A percentile compares a stretch with the other conserved stretches of the same genome.
phyloP scores from a whole-genome alignment of 2,888 invertebrate species.

The Choreutis nemorana region DNA sequence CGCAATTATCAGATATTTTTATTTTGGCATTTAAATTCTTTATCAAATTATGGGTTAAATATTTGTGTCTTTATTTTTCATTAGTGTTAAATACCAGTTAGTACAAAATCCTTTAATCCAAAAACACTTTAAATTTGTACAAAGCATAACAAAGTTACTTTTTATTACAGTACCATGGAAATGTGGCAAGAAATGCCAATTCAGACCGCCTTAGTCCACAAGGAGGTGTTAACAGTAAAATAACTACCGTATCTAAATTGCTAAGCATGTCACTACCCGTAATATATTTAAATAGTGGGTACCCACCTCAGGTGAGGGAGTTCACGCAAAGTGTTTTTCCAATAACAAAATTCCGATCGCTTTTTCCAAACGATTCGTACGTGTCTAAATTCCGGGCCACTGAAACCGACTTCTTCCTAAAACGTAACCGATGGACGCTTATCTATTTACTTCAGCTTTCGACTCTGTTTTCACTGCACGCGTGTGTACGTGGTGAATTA shows the following conservation, averaged over 20 bases:
- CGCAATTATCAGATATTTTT: too few relatives aligned
- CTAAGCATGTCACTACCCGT: too few relatives aligned
- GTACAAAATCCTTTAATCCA: too few relatives aligned
- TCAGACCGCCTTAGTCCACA: too few relatives aligned
- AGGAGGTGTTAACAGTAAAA: too few relatives aligned
- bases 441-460: slow-evolving; percentile 14
- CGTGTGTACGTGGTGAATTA: slow-evolving; percentile 5
- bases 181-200: too few relatives aligned
- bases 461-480: slow-evolving; percentile 10
- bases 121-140: too few relatives aligned
- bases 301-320: slow-evolving; percentile 7
- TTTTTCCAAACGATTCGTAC: slow-evolving; percentile 16
- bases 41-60: neutral
- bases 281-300: too few relatives aligned
- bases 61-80: neutral
- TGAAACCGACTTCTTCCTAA: slow-evolving; percentile 15
- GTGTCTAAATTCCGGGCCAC: slow-evolving; percentile 13
- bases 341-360: slow-evolving; percentile 23
- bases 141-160: too few relatives aligned
- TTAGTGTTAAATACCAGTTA: too few relatives aligned
- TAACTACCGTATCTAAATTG: too few relatives aligned
- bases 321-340: slow-evolving; percentile 22
- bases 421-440: slow-evolving; percentile 15
- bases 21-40: neutral
- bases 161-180: too few relatives aligned